Percentiles rank a stretch among this genome's conserved stretches.
Evolutionary conservation across 1,140 invertebrate species (phyloP).

Genomic region (Hypothenemus hampei): DNA sequence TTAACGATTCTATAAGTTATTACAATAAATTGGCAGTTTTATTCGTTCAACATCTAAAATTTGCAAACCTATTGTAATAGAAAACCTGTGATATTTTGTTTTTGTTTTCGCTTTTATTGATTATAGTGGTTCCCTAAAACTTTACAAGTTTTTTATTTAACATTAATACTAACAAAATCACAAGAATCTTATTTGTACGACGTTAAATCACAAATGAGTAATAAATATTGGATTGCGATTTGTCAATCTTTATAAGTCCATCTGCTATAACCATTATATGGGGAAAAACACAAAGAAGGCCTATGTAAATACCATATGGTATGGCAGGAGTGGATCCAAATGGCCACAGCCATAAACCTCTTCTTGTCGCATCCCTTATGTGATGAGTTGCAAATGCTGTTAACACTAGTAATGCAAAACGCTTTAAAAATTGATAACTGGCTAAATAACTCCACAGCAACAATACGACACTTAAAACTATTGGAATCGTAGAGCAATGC

Average conservation of each 20-base stretch:
- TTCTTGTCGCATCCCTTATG: conserved; percentile 57
- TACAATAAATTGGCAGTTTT: no score
- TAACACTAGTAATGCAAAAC: conserved; percentile 47
- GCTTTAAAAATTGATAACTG: conserved; percentile 35
- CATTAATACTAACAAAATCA: background rate
- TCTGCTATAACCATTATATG: conserved; percentile 28
- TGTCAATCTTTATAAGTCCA: no score
- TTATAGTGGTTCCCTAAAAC: conserved; percentile 31
- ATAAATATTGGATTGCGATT: no score
- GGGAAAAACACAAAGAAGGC: conserved; percentile 51
- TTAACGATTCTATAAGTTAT: no score
- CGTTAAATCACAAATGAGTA: no score
- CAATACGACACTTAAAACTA: conserved; percentile 45
- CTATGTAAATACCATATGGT: conserved; percentile 55
- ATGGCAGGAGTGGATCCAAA: conserved; percentile 56
- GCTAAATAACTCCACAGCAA: conserved; percentile 38
- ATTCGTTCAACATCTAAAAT: no score
- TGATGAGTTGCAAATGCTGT: conserved; percentile 60
- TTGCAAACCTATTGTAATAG: conserved; percentile 25
- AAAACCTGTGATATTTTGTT: conserved; percentile 39
- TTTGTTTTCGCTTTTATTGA: conserved; percentile 34
- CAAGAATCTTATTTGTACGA: background rate
- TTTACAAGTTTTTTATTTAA: background rate
- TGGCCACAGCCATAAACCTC: conserved; percentile 60
- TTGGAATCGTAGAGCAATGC: conserved; percentile 55